These are phyloP conservation scores for Coelopa frigida DNA, from an alignment of 1,140 invertebrate species.

Conservation along the genomic window DNA sequence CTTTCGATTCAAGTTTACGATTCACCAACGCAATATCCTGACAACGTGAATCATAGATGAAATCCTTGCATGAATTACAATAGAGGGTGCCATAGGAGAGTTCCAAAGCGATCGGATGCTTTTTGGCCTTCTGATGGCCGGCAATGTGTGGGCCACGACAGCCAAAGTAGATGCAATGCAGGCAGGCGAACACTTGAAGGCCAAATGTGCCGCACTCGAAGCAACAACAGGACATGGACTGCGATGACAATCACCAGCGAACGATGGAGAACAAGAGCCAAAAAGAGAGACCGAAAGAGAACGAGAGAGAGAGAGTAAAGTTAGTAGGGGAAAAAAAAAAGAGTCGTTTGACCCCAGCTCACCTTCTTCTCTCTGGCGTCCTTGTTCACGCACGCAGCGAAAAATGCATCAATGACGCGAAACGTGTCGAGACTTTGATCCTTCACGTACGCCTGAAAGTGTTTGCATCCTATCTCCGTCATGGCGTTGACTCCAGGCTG, in stretches of 20 bases:
- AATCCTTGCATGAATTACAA: conserved; percentile 86
- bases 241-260: background rate
- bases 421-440: conserved; percentile 52
- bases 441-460: conserved; percentile 41
- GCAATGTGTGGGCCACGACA: conserved; percentile 80
- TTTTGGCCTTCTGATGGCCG: conserved; percentile 71
- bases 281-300: background rate
- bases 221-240: conserved; percentile 28
- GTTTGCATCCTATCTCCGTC: conserved; percentile 42
- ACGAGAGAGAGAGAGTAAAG: background rate
- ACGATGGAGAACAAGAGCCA: background rate
- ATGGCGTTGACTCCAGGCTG: conserved; percentile 33
- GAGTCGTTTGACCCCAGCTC: background rate
- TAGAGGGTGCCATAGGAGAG: conserved; percentile 83
- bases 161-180: conserved; percentile 87
- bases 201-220: conserved; percentile 63
- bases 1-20: conserved; percentile 52
- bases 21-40: conserved; percentile 54
- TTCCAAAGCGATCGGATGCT: conserved; percentile 80
- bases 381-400: conserved; percentile 62
- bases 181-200: conserved; percentile 76
- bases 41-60: conserved; percentile 75
- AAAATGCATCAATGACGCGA: conserved; percentile 64
- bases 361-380: conserved; percentile 68
- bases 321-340: background rate